Evolutionary conservation across 2,888 invertebrate genomes (phyloP).

Genomic region (Drosophila nigritarsus): DNA sequence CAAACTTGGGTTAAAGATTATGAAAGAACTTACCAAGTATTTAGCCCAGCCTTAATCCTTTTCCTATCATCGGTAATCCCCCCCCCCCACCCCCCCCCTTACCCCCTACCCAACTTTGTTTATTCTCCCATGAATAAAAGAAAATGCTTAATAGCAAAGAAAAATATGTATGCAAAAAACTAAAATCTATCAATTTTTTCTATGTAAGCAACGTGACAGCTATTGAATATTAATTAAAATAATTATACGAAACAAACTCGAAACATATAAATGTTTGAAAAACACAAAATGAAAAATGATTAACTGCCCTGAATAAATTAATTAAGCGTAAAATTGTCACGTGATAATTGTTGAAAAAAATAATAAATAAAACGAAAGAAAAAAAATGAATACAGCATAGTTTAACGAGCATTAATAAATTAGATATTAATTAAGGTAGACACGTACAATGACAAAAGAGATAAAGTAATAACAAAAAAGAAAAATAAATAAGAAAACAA

Average conservation of each 20-base stretch:
- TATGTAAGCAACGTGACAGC: conserved; percentile 56
- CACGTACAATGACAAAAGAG: conserved; percentile 50
- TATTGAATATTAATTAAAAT: conserved; percentile 64
- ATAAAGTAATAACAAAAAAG: conserved; percentile 9
- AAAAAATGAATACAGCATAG: conserved; percentile 26
- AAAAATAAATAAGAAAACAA: not conserved
- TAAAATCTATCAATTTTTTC: conserved; percentile 49
- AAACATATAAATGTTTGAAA: conserved; percentile 76
- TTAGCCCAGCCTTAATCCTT: not conserved
- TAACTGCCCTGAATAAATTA: conserved; percentile 75
- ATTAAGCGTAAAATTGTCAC: conserved; percentile 76
- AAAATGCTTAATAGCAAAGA: conserved; percentile 18
- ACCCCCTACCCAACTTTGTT: conserved; percentile 1
- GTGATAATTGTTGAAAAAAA: conserved; percentile 75
- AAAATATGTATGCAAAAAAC: conserved; percentile 64
- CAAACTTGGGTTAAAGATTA: not conserved
- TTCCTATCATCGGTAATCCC: not conserved
- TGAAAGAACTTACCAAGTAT: not conserved
- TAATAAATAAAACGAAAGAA: conserved; percentile 34
- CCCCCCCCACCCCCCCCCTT: too few species aligned
- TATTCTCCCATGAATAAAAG: not conserved
- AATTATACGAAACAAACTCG: conserved; percentile 56
- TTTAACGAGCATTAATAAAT: conserved; percentile 61
- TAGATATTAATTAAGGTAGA: conserved; percentile 76
- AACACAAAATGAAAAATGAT: conserved; percentile 51